Evolutionary conservation across 2,797 vertebrate genomes (phyloP).

Genomic region (Melanogrammus aeglefinus): DNA sequence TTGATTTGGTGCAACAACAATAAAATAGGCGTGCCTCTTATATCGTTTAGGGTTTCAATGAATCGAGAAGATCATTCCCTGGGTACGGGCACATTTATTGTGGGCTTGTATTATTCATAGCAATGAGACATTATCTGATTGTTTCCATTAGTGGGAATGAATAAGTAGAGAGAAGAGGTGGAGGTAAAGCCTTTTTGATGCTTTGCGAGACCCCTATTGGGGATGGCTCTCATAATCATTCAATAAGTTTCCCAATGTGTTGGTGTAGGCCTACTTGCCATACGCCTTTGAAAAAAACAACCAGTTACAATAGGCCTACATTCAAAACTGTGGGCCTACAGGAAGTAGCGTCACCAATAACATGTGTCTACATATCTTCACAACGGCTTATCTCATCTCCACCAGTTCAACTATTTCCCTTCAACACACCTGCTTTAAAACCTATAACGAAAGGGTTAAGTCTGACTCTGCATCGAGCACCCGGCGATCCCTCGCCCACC

Average conservation of each 20-base stretch:
- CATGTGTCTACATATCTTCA: no score
- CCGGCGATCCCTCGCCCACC: slow-evolving; percentile 39
- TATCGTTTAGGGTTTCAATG: background rate
- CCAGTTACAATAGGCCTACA: background rate
- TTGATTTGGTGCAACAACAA: background rate
- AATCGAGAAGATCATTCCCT: background rate
- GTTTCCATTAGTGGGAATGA: slow-evolving; percentile 62
- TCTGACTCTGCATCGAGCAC: slow-evolving; percentile 68
- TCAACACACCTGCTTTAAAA: slow-evolving; percentile 10
- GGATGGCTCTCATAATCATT: background rate
- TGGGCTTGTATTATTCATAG: slow-evolving; percentile 43
- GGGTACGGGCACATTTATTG: background rate
- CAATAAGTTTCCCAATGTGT: background rate
- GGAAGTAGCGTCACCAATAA: background rate
- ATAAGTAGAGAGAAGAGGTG: slow-evolving; percentile 64
- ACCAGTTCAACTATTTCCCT: background rate
- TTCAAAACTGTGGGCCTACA: background rate
- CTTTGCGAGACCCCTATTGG: background rate
- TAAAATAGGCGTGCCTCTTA: background rate
- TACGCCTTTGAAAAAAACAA: background rate
- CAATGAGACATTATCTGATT: slow-evolving; percentile 41
- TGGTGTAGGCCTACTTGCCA: background rate
- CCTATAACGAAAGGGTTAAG: slow-evolving; percentile 68
- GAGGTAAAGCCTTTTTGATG: background rate
- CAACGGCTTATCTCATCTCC: no score